Base-by-base conservation (phyloP, 2,797 vertebrate species). In the Apogon hyalosoma region DNA sequence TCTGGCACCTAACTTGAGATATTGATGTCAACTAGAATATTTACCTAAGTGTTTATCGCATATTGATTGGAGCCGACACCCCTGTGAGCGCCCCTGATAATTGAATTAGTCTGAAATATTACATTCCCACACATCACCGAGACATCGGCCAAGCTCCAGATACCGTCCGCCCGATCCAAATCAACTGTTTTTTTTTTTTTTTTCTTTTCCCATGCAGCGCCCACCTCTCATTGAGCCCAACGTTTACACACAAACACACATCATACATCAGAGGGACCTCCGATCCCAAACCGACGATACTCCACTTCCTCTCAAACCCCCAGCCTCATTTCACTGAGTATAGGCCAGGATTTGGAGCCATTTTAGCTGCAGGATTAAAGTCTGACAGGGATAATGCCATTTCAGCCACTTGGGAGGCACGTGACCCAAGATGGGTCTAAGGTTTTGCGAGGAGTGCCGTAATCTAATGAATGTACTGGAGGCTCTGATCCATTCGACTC, bases 391-490 rank as follows among this genome's bases (percentile, higher is more conserved):
- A 89, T 89, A 87, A 92, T 89, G 75, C 83, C 73, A 71, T 77
- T 84, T 86, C 81, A 91, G 90, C 87, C 83, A 87, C 86, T 83
- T 87, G 84, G 48, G 49, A 68, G 75, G 88, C 90, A 92, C 80
- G 64, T 90, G 89, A 88, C 78, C 60, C 47, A n/a, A 82, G 83
- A 85, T 78, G 6, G 79, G 82, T 79, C 78, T 73, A 70, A 68
- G 83, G 80, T 88, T 84, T 84, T 73, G 77, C 78, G 79, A 82
- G 79, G 80, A 80, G 87, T 70, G 54, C 67, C 66, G 53, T 84
- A 87, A 86, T 84, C 79, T 85, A 85, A 84, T 85, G 87, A 87
- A 86, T 85, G 69, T 79, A 77, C 61, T 18, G 56, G 49, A 74
- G 49, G 72, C 51, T 64, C 53, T 80, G 76, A 82, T 75, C 69